These are phyloP conservation scores for Daktulosphaira vitifoliae DNA, from an alignment of 1,140 invertebrate species.

Conservation along the genomic window DNA sequence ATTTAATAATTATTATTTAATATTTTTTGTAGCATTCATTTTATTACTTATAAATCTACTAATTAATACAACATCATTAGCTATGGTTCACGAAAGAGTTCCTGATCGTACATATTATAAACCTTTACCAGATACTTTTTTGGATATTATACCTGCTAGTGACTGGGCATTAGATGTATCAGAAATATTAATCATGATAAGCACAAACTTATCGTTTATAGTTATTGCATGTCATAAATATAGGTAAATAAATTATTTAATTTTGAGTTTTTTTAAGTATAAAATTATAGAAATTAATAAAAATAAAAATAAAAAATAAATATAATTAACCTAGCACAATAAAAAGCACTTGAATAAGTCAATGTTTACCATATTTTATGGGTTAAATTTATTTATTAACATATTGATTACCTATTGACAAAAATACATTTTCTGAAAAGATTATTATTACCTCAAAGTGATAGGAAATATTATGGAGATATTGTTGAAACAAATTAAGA, in stretches of 20 bases:
- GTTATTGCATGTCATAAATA: conserved; percentile 75
- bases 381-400: too few relatives aligned
- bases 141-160: conserved; percentile 63
- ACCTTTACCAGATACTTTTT: conserved; percentile 70
- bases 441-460: too few relatives aligned
- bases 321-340: neutral
- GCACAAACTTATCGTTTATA: conserved; percentile 60
- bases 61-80: conserved; percentile 59
- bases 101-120: conserved; percentile 60
- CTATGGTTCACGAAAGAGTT: conserved; percentile 74
- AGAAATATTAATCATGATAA: conserved; percentile 76
- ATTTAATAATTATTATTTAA: conserved; percentile 13
- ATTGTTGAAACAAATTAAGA: too few relatives aligned
- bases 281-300: neutral
- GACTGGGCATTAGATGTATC: conserved; percentile 70
- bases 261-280: conserved; percentile 4
- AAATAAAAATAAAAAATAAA: neutral
- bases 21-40: conserved; percentile 50
- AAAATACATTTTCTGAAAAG: too few relatives aligned
- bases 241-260: conserved; percentile 47
- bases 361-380: too few relatives aligned
- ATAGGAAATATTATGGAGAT: too few relatives aligned
- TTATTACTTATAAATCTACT: conserved; percentile 55
- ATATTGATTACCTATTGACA: too few relatives aligned
- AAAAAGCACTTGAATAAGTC: too few relatives aligned